These are phyloP conservation scores for Staurois parvus DNA, from an alignment of 2,797 vertebrate genomes.

Conservation along the genomic window DNA sequence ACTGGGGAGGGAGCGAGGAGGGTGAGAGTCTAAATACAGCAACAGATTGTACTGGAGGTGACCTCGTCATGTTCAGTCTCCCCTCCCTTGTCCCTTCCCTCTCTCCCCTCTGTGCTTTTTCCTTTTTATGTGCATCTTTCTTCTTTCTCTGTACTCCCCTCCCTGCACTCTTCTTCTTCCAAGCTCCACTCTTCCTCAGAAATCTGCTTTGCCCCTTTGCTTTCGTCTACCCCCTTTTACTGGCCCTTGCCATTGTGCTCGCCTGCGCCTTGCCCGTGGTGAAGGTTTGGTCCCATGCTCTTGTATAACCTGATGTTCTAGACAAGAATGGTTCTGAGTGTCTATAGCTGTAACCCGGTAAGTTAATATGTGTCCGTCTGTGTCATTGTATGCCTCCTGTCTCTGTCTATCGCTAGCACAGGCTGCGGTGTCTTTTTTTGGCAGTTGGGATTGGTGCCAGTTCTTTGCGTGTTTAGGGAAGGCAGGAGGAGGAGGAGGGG, in stretches of 20 bases:
- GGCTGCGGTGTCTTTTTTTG: constrained; percentile 50
- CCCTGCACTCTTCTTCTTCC: neutral
- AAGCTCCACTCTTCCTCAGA: neutral
- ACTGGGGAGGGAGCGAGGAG: constrained; percentile 52
- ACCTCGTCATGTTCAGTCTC: constrained; percentile 41
- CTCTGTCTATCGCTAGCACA: constrained; percentile 1
- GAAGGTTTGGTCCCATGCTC: neutral
- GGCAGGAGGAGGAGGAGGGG: neutral
- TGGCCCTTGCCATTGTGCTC: constrained; percentile 61
- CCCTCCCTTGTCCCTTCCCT: constrained; percentile 44
- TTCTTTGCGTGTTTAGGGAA: neutral
- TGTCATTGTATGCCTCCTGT: constrained; percentile 6
- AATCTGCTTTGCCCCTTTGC: neutral
- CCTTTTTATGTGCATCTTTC: constrained; percentile 51
- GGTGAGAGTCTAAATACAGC: constrained; percentile 55
- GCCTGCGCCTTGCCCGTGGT: neutral
- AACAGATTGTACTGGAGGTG: constrained; percentile 56
- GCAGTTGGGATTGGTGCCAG: constrained; percentile 49
- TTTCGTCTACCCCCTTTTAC: constrained; percentile 29
- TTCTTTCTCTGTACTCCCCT: neutral
- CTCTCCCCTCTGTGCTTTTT: constrained; percentile 26
- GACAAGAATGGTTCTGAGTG: constrained; percentile 17
- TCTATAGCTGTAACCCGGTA: constrained; percentile 25
- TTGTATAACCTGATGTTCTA: constrained; percentile 54
- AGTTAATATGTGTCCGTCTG: constrained; percentile 35